Evolutionary conservation across 2,113 vertebrate species (phyloP).

Genomic region (Clarias magur): DNA sequence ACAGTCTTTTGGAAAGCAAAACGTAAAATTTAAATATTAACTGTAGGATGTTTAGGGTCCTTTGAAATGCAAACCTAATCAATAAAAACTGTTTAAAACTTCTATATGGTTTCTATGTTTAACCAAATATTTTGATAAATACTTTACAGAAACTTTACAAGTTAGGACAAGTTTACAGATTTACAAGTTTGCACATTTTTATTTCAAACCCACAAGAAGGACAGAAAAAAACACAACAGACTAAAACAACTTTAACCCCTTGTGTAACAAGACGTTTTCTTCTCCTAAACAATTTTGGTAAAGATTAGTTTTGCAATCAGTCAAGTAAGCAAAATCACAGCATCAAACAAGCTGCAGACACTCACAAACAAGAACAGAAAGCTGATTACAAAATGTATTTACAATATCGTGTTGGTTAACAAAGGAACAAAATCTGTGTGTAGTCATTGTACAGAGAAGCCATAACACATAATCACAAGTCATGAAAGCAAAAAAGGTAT

Average conservation of each 20-base stretch:
- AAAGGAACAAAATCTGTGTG: constrained; percentile 1
- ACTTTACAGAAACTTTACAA: no score
- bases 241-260: no score
- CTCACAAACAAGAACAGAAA: constrained; percentile 4
- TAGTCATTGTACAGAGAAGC: neutral
- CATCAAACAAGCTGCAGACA: constrained; percentile 5
- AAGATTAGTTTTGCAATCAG: neutral
- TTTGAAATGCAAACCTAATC: neutral
- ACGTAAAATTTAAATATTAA: neutral
- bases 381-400: neutral
- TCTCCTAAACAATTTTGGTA: neutral
- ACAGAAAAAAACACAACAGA: neutral
- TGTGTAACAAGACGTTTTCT: neutral
- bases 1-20: neutral
- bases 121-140: neutral
- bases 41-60: no score
- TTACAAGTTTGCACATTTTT: neutral
- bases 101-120: neutral
- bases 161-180: neutral
- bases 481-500: neutral
- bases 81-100: neutral
- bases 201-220: neutral
- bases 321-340: neutral
- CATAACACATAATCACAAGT: neutral
- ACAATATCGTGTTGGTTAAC: neutral